Percentiles rank a stretch among this genome's conserved stretches.
These are phyloP conservation scores for Actenoides lindsayi DNA, from an alignment of 2,113 vertebrate species.

Conservation along the genomic window DNA sequence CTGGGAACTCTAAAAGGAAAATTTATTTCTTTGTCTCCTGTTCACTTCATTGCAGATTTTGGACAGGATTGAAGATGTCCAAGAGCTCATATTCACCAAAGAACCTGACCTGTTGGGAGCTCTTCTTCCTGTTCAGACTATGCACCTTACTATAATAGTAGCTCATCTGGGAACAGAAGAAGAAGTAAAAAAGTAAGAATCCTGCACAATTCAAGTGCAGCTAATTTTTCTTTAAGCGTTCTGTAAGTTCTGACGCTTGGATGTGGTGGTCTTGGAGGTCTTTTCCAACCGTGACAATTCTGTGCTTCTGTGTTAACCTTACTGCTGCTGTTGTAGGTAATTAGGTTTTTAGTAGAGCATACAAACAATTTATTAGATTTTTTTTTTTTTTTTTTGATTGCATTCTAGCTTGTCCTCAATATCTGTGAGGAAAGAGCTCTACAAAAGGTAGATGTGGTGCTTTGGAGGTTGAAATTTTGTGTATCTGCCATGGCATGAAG, in stretches of 20 bases:
- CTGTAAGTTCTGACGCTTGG: too few species aligned
- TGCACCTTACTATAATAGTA: constrained; percentile 31
- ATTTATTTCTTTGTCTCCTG: not conserved
- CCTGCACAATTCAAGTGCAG: not conserved
- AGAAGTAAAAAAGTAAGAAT: constrained; percentile 59
- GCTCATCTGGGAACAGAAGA: constrained; percentile 41
- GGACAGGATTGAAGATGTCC: constrained; percentile 65
- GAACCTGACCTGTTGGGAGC: constrained; percentile 51
- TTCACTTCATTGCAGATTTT: constrained; percentile 50
- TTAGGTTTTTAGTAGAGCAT: not conserved
- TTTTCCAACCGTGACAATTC: too few species aligned
- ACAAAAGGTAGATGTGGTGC: not conserved
- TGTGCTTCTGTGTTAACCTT: not conserved
- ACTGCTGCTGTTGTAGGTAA: not conserved
- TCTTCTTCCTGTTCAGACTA: constrained; percentile 37
- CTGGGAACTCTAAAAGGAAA: not conserved
- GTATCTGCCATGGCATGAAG: not conserved
- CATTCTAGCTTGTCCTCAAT: not conserved
- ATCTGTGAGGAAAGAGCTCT: not conserved
- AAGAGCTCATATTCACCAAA: constrained; percentile 47
- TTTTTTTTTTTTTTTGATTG: not conserved
- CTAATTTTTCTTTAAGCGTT: not conserved
- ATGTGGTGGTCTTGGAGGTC: too few species aligned
- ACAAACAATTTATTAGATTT: not conserved
- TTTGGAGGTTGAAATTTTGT: not conserved